Evolutionary conservation across 1,140 invertebrate genomes (phyloP), one percentile per base, ranked within the genome.

Genomic region (Drosophila nigrodunni): DNA sequence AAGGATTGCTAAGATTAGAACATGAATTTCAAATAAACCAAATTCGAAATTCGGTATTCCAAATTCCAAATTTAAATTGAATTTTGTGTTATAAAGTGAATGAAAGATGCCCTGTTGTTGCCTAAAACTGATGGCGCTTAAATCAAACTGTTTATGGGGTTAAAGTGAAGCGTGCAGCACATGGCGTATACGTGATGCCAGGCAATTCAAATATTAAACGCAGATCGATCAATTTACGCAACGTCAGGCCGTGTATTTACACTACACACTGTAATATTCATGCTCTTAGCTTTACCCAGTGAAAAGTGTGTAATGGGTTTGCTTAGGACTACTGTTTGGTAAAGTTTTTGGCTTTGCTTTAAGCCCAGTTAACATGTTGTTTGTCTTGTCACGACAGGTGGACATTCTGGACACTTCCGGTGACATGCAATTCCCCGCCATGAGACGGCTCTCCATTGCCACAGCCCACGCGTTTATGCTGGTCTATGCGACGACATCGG

Each of bases 391-490:
- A 30, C 4, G 25, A 30, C 93, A 95, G 94, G 97, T 98, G 43
- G 97, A 98, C 90, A 96, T 98, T 49, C 90, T 98, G 78, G 97
- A 98, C 92, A 98, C 97, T 3, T 96, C 97, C 9, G 95, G 97
- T 35, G 96, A 97, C 90, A 95, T 96, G 90, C 96, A 97, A 92
- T 98, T 97, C 92, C 97, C 97, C 13, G 97, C 97, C 30, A 97
- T 97, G 97, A 93, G 96, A 69, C 93, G 97, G 52, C 93, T 98
- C 25, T 97, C 96, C 77, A 97, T 98, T 80, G 96, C 97, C 1
- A 98, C 96, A 3, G 97, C 97, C 5, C 96, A 97, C 92, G 97
- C 97, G 7, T 98, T 98, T 90, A 94, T 98, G 41, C 94, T 98
- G 13, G 97, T 98, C 8, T 98, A 98, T 92, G 95, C 96, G 10